Evolutionary conservation across 2,113 vertebrate genomes (phyloP), one percentile per base, ranked within the genome.

Genomic region (Ciconia stormi): DNA sequence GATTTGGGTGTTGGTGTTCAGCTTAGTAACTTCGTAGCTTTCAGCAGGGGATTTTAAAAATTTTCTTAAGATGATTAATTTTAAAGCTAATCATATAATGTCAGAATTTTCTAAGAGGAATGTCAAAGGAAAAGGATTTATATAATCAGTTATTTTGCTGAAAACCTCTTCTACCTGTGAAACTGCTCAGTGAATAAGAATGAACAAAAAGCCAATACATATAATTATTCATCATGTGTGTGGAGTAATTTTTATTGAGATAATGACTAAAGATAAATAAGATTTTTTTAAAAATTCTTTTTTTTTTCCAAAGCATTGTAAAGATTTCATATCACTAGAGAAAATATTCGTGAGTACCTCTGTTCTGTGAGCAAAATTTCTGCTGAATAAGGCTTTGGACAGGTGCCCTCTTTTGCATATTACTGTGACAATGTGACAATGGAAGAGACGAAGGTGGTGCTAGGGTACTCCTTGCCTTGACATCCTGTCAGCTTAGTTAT

Each of bases 51-150:
- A 36, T 92, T 89, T 20, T 3, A 76, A 49, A 56, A 32, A 1
- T 1, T 7, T 56, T 86, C 49, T 85, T 82, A 76, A 90, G 88
- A 79, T 76, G 8, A 82, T 80, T 89, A 46, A 87, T 96, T 95
- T 83, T 80, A 95, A 94, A 86, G 21, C 32, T 95, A 92, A 77
- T 95, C 26, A 82, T 78, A 47, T 19, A 86, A 92, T 7, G 65
- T 85, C 76, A 94, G 78, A 96, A 92, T 90, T 95, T 93, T 88
- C 46, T 59, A 66, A 94, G 69, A 52, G 10, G 7, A 62, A 50
- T 81, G 58, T 67, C 40, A 94, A 49, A 90, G 55, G 20, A 36
- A 87, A 61, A 66, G 40, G 47, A 73, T 94, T 72, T 82, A 81
- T 56, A 49, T 71, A 89, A 87, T 82, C 40, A 92, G 36, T 65